These are phyloP conservation scores for Micronisus gabar DNA, from an alignment of 2,113 vertebrate genomes.

Conservation along the genomic window DNA sequence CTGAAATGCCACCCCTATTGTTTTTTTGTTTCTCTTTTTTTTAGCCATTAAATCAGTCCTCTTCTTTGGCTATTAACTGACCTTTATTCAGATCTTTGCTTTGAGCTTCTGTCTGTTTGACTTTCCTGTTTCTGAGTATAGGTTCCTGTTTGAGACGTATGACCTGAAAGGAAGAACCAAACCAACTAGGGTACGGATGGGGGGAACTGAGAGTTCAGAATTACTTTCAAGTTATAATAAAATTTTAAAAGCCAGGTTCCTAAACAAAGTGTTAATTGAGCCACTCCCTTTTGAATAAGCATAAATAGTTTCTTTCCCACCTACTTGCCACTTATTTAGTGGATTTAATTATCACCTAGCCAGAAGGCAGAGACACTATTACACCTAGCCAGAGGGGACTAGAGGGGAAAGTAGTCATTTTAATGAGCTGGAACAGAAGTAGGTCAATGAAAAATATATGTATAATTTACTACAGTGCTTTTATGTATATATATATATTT, in stretches of 20 bases:
- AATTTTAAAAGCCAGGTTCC: neutral
- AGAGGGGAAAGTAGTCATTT: neutral
- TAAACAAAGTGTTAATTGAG: slow-evolving; percentile 52
- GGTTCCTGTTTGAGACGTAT: neutral
- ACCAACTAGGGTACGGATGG: rapidly evolving
- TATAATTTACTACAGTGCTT: neutral
- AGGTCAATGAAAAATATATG: slow-evolving; percentile 18
- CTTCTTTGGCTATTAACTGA: neutral
- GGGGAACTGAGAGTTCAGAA: neutral
- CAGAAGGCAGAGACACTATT: slow-evolving; percentile 53
- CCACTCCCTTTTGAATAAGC: slow-evolving; percentile 34
- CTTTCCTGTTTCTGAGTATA: neutral
- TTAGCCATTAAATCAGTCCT: neutral
- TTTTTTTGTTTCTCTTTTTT: neutral
- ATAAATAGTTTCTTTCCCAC: slow-evolving; percentile 29
- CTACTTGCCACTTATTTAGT: slow-evolving; percentile 10
- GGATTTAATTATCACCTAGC: slow-evolving; percentile 62
- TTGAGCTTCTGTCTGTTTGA: neutral
- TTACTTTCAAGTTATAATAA: neutral
- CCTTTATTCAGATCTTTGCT: neutral
- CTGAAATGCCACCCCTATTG: neutral
- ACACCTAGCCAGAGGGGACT: neutral
- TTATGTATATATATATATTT: neutral
- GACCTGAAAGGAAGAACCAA: neutral
- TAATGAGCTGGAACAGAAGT: slow-evolving; percentile 19